Conservation (phyloP, 2,797 vertebrate genomes). For the Galagoides demidoff region DNA sequence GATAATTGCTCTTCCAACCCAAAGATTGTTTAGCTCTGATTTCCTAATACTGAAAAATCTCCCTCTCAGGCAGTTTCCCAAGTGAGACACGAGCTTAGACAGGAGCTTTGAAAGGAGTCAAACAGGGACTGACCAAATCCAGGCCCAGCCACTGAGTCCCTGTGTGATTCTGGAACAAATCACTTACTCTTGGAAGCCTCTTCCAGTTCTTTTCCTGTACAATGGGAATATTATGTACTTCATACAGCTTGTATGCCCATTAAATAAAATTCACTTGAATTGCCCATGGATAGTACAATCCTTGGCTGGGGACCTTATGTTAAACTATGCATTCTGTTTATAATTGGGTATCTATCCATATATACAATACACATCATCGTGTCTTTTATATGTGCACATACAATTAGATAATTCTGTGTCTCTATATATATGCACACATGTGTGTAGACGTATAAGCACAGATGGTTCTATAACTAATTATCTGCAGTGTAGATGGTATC, state of each 20-base stretch:
- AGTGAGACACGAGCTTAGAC: neutral
- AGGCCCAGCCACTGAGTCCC: neutral
- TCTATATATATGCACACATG: neutral
- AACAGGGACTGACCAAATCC: neutral
- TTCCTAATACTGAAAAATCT: conserved; percentile 16
- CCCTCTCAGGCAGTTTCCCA: neutral
- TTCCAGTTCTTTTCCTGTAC: neutral
- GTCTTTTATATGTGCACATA: neutral
- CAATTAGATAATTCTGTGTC: neutral
- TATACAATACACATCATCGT: neutral
- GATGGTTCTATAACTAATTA: neutral
- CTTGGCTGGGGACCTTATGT: neutral
- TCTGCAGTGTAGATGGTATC: neutral
- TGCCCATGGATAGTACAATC: neutral
- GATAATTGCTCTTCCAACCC: neutral
- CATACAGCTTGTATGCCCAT: neutral
- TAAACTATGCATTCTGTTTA: neutral
- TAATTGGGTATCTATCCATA: neutral
- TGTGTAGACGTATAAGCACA: neutral
- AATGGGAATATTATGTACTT: neutral
- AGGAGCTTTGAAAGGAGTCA: neutral
- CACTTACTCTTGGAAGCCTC: neutral
- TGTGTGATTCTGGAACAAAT: neutral
- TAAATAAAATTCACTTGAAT: neutral
- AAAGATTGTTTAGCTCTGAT: conserved; percentile 9